A percentile compares a stretch with the other conserved stretches of the same genome.
phyloP scores from a whole-genome alignment of 2,888 invertebrate genomes.

The Drosophila formosana region DNA sequence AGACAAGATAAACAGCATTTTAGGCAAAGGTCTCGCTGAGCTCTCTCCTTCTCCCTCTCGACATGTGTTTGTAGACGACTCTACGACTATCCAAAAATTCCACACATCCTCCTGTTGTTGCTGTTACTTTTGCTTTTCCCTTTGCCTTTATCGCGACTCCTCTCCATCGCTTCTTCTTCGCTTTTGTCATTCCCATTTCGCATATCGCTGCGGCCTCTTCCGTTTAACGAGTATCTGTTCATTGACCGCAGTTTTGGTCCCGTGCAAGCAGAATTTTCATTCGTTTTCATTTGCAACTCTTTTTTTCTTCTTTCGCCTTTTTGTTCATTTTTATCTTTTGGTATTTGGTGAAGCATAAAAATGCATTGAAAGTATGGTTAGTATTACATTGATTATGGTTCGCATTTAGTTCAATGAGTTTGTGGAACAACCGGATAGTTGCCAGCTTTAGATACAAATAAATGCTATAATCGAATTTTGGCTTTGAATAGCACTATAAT shows the following conservation, averaged over 20 bases:
- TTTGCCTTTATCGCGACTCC: constrained; percentile 47
- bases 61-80: constrained; percentile 12
- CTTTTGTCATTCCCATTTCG: constrained; percentile 26
- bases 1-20: constrained; percentile 77
- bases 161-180: constrained; percentile 22
- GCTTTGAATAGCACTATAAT: background rate
- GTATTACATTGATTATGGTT: constrained; percentile 67
- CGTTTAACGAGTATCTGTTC: constrained; percentile 57
- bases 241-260: constrained; percentile 68
- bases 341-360: constrained; percentile 47
- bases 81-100: constrained; percentile 23
- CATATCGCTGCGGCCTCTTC: constrained; percentile 28
- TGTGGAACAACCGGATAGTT: constrained; percentile 47
- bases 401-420: constrained; percentile 70
- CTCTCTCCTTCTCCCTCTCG: background rate
- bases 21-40: constrained; percentile 57
- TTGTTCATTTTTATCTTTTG: constrained; percentile 14
- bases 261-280: constrained; percentile 28
- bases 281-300: constrained; percentile 17
- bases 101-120: constrained; percentile 20
- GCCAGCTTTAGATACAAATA: constrained; percentile 36
- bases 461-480: constrained; percentile 31
- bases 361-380: constrained; percentile 62
- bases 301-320: constrained; percentile 9
- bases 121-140: constrained; percentile 6